phyloP scores from a whole-genome alignment of 2,797 vertebrate species.

The Coregonus sp. region DNA sequence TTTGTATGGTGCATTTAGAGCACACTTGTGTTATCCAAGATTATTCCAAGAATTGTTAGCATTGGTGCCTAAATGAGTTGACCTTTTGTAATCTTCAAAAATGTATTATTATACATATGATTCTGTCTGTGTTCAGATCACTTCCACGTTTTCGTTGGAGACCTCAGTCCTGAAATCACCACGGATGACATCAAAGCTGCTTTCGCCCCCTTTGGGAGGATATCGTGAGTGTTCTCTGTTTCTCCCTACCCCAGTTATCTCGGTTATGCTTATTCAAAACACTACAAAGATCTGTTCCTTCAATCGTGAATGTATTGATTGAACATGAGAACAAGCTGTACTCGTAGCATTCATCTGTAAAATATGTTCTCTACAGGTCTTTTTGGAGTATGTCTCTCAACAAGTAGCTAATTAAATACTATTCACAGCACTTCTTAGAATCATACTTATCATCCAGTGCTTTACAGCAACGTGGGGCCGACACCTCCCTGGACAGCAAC shows the following conservation, averaged over 20 bases:
- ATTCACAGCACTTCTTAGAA: background rate
- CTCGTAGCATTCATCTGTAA: background rate
- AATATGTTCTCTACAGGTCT: too few species aligned
- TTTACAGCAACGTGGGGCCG: background rate
- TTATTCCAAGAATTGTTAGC: background rate
- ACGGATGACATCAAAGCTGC: conserved; percentile 98
- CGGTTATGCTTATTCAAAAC: background rate
- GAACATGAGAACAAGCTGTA: background rate
- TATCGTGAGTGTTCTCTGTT: conserved; percentile 86
- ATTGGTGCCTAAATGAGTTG: background rate
- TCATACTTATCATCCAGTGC: background rate
- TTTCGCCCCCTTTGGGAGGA: conserved; percentile 95
- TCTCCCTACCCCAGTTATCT: background rate
- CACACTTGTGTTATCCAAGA: background rate
- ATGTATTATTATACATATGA: too few species aligned
- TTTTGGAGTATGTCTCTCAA: too few species aligned
- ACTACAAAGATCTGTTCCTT: background rate
- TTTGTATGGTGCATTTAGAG: background rate
- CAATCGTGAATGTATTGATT: background rate
- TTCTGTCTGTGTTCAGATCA: conserved; percentile 79
- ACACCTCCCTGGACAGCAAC: background rate
- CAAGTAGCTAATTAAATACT: background rate
- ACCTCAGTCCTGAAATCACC: conserved; percentile 97
- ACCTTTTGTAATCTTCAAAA: background rate
- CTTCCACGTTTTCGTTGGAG: conserved; percentile 98